Conservation (phyloP, 2,888 invertebrate genomes). For the Drosophila dives region DNA sequence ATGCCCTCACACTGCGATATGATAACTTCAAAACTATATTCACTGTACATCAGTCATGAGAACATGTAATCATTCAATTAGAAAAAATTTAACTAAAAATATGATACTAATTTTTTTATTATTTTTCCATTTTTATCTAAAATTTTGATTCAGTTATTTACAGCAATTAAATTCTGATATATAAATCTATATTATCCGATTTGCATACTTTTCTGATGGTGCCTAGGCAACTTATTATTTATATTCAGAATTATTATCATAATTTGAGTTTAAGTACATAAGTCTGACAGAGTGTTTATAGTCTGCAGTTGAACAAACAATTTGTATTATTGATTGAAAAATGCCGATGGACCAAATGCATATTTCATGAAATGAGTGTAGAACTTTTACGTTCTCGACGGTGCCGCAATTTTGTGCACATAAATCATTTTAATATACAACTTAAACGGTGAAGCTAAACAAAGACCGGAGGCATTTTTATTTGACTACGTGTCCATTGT, state of each 20-base stretch:
- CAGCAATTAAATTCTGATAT: background rate
- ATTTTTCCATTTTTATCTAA: background rate
- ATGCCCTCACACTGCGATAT: conserved; percentile 28
- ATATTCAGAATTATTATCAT: background rate
- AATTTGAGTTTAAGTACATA: background rate
- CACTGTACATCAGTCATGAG: background rate
- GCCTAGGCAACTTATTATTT: background rate
- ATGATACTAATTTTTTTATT: background rate
- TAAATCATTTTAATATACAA: conserved; percentile 74
- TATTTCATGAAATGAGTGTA: conserved; percentile 64
- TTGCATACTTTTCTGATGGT: background rate
- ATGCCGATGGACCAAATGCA: conserved; percentile 37
- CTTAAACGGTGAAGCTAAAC: conserved; percentile 40
- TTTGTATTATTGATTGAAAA: conserved; percentile 6
- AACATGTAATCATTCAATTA: background rate
- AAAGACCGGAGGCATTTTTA: conserved; percentile 69
- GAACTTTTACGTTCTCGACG: conserved; percentile 7
- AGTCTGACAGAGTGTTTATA: background rate
- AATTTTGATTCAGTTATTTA: background rate
- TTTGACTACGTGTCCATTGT: conserved; percentile 77
- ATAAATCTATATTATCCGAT: background rate
- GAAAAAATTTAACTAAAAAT: background rate
- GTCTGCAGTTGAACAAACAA: background rate
- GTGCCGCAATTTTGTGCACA: conserved; percentile 30
- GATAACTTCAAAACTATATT: conserved; percentile 21